Conservation (phyloP, 2,888 invertebrate genomes). For the Shargacucullia verbasci region DNA sequence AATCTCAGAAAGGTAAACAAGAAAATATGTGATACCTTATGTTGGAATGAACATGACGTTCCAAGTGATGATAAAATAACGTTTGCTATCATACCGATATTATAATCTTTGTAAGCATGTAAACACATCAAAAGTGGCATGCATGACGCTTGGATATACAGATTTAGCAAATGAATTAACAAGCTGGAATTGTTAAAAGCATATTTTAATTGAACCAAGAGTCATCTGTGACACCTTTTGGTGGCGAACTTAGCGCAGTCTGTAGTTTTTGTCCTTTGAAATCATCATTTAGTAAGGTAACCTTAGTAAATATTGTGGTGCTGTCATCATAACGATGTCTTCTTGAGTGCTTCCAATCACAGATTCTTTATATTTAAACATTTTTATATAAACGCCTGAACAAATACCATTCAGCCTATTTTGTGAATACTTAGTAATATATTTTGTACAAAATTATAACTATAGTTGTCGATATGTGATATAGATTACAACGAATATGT, state of each 20-base stretch:
- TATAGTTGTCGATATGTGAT: slow-evolving; percentile 82
- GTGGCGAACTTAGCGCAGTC: neutral
- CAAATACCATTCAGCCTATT: slow-evolving; percentile 37
- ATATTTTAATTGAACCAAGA: neutral
- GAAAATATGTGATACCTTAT: too few species aligned
- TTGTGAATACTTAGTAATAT: slow-evolving; percentile 66
- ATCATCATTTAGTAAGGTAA: slow-evolving; percentile 11
- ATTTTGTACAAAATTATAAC: slow-evolving; percentile 69
- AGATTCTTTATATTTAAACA: slow-evolving; percentile 35
- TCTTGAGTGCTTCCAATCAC: slow-evolving; percentile 66
- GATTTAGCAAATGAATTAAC: neutral
- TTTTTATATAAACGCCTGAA: slow-evolving; percentile 27
- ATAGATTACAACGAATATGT: slow-evolving; percentile 82
- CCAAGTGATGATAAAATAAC: too few species aligned
- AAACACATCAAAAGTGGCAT: neutral
- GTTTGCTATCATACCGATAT: too few species aligned
- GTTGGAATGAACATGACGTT: too few species aligned
- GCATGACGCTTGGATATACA: neutral
- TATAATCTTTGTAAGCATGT: too few species aligned
- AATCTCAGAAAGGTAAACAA: too few species aligned
- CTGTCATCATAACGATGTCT: slow-evolving; percentile 31
- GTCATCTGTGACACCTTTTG: neutral
- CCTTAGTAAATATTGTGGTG: slow-evolving; percentile 37
- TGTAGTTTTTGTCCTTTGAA: neutral
- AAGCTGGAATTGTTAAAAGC: slow-evolving; percentile 39